Conservation (phyloP, 2,888 invertebrate species). For the Andrena marginata region DNA sequence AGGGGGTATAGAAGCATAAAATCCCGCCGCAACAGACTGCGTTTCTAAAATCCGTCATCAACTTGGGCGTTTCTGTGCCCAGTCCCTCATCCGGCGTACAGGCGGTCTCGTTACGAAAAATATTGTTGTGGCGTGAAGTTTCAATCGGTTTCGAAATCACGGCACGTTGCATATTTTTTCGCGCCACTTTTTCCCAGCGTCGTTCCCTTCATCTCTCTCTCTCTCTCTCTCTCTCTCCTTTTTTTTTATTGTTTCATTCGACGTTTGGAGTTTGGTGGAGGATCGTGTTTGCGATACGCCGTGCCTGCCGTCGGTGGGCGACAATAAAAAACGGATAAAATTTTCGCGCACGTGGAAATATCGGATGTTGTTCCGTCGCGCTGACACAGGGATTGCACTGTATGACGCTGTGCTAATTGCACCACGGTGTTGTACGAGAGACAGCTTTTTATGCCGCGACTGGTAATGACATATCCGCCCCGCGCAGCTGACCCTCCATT, state of each 20-base stretch:
- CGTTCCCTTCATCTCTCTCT: not conserved
- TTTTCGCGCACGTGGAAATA: conserved; percentile 54
- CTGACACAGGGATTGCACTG: conserved; percentile 62
- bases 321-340: conserved; percentile 58
- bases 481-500: conserved; percentile 78
- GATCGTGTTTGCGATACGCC: conserved; percentile 22
- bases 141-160: conserved; percentile 7
- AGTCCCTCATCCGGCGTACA: not conserved
- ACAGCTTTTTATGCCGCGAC: conserved; percentile 74
- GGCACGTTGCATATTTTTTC: not conserved
- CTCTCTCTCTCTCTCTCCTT: not conserved
- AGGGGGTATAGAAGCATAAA: not conserved
- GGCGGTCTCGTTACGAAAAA: not conserved
- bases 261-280: not conserved
- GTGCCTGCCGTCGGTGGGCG: not conserved
- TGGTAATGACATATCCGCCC: conserved; percentile 77
- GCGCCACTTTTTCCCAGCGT: conserved; percentile 5
- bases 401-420: conserved; percentile 71
- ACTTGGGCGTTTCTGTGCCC: not conserved
- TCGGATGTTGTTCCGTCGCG: conserved; percentile 52
- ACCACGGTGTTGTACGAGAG: conserved; percentile 63
- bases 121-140: conserved; percentile 14
- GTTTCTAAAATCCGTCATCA: conserved; percentile 17
- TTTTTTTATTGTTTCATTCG: not conserved
- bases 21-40: not conserved